Evolutionary conservation across 2,888 invertebrate genomes (phyloP), one percentile per base, ranked within the genome.

Genomic region (Drosophila paramelanica): DNA sequence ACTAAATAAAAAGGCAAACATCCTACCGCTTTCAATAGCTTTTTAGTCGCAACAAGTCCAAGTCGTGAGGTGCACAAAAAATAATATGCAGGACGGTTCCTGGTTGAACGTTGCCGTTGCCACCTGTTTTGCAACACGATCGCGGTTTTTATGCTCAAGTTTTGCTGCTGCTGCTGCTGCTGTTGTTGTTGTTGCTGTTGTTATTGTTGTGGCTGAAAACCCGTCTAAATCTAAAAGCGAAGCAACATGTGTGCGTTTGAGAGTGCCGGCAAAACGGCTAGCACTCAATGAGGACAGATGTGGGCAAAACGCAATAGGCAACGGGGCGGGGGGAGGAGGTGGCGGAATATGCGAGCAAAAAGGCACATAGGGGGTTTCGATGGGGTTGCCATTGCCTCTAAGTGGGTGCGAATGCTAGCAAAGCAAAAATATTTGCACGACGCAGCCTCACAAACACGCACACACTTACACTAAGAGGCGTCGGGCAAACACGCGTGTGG

Each of bases 171-270:
- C 20, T 46, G 55, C 11, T 51, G 57, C n/a, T 56, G 55, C n/a
- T 49, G 36, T 6, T 42, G 52, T 31, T 53, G 57, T n/a, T 56
- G 55, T n/a, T 50, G 38, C 7, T 38, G 49, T 23, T 55, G 55
- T 43, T 45, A 52, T 51, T 69, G 45, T 46, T 27, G 55, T 27
- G 57, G 49, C 14, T 45, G 45, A 66, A 80, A 87, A 81, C 86
- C 77, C 83, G 83, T 83, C 88, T 85, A 77, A 82, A 86, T 88
- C 88, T 83, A 82, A 86, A 81, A 88, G 33, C 74, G 87, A 84
- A 80, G 89, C 87, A 84, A 84, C 89, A 84, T 84, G 83, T 84
- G 89, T 88, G 84, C 71, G 76, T 86, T 73, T 76, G 67, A 86
- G 70, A 84, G 73, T 77, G 77, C 88, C 86, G 82, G 86, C 86